Base-by-base conservation (phyloP, 2,888 invertebrate species). In the Podabrus alpinus region DNA sequence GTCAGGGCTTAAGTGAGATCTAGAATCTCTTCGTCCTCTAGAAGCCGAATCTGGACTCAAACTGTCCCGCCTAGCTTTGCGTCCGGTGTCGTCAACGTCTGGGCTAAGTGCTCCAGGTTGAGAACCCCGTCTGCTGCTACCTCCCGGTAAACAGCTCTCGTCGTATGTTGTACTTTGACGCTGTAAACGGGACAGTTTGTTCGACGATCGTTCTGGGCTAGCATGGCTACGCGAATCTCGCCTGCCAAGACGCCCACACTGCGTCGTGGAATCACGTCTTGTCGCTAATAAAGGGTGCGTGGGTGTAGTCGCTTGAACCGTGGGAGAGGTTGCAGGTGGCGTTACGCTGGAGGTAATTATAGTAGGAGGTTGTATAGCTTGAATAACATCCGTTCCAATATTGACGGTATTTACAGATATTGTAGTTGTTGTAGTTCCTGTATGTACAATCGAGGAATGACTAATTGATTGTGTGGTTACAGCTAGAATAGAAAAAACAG, bases 11-110 rank as follows among this genome's bases (percentile, higher is more conserved):
- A 95, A 85, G 85, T 94, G 94, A 0, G 94, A 91, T 59, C 93
- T 90, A 1, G 95, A 95, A 79, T 95, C 94, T 62, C 95, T 90
- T 3, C 93, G 88, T 45, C 92, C 89, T 70, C 94, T 85, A 73
- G 94, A 94, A 3, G 96, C 96, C 77, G 96, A 96, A 86, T 97
- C 96, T 0, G 96, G 96, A 78, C 95, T 96, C n/a, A 97, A 86
- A 0, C 96, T 96, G 84, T 97, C 97, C 64, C 96, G 90, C 16
- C 96, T 89, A 0, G 94, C 94, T 80, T 92, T 92, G 61, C 94
- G 89, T 69, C 94, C 94, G 74, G 88, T 85, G 82, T 93, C 92
- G 72, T 90, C 90, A 0, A 91, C 92, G 86, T 96, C 96, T 0
- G 96, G 96, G 67, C 95, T 95, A 62, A 96, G 88, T 3, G 93